These are phyloP conservation scores for Thermophis baileyi DNA, from an alignment of 2,113 vertebrate genomes.

Conservation along the genomic window DNA sequence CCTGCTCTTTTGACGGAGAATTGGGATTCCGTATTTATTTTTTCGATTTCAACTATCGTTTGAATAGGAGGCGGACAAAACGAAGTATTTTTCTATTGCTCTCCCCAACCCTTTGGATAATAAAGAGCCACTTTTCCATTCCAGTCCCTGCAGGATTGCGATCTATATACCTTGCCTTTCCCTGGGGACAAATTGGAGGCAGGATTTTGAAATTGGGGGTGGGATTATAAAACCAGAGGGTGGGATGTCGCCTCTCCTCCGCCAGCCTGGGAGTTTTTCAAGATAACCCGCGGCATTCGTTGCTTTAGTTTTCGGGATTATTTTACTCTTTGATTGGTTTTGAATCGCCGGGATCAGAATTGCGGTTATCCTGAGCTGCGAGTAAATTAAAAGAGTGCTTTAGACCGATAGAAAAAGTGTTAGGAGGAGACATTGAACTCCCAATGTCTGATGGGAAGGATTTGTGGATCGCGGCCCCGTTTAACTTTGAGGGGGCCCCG, in stretches of 20 bases:
- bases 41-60: background rate
- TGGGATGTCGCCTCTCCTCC: background rate
- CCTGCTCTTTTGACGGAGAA: background rate
- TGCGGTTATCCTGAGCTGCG: background rate
- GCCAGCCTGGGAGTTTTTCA: background rate
- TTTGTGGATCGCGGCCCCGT: background rate
- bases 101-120: background rate
- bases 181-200: background rate
- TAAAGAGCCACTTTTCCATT: background rate
- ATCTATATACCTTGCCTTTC: background rate
- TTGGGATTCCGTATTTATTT: background rate
- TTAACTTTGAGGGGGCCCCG: too few relatives aligned
- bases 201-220: background rate
- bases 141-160: background rate
- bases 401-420: background rate
- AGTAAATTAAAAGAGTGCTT: background rate
- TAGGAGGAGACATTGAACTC: background rate
- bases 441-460: background rate
- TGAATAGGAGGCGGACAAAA: background rate
- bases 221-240: background rate
- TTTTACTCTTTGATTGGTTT: background rate
- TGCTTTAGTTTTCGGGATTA: background rate
- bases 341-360: background rate
- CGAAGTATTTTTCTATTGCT: background rate
- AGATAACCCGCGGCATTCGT: background rate